Base-by-base conservation (phyloP, 2,888 invertebrate genomes). In the Oegoconia quadripuncta region DNA sequence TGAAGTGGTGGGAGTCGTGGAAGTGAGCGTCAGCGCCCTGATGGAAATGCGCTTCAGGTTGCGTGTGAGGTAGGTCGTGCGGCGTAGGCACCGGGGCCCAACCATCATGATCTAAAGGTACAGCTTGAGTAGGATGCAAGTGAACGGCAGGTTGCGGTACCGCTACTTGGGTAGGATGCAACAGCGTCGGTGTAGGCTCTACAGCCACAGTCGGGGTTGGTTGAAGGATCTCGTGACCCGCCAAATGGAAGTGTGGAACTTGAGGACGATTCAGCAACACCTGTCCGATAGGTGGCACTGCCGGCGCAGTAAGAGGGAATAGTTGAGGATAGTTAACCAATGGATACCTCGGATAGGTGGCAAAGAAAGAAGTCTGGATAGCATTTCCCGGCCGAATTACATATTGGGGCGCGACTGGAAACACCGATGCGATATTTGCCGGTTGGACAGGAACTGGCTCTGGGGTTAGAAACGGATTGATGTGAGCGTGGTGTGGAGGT, bases 321-420 rank as follows among this genome's bases (percentile, higher is more conserved):
- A 75, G 71, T 5, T 59, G 59, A 37, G 74, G 80, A 32, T 74
- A 81, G 40, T 79, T 79, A 0, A 75, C 41, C 4, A 81, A 58
- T 0, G 87, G 88, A 52, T 78, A 84, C 45, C 80, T 69, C 3
- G 88, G 88, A 38, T 78, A 88, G 1, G 78, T 80, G 0, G 87
- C 87, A 30, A 87, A 88, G 30, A 69, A 59, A 2, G 87, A 87
- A 3, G 83, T 74, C 43, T 88, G 88, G 1, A 82, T 63, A 9
- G 87, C 76, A 42, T 80, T 76, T 9, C 88, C 88, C 5, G 84
- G 88, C 7, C 83, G 74, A 7, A 88, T 63, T 1, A 81, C 65
- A 42, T 84, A 86, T 0, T 75, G 76, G 2, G 59, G 59, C 14
- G 54, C 46, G 11, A 47, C 51, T 6, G 39, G 42, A 16, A 57